phyloP scores from a whole-genome alignment of 92 coral and sea anemone genomes.

The Phenganax stokvisi region DNA sequence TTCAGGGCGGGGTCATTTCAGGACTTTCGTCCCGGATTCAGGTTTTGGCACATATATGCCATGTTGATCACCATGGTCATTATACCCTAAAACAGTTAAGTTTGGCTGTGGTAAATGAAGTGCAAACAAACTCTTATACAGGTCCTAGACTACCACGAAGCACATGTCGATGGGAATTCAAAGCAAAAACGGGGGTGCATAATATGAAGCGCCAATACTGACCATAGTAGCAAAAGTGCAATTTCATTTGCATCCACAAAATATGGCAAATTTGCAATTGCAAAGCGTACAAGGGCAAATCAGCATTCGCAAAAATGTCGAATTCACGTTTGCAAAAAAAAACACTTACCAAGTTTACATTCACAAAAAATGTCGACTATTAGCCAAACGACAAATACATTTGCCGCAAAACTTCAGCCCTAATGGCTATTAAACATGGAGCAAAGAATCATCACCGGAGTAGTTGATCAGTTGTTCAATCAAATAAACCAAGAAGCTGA shows the following conservation, averaged over 20 bases:
- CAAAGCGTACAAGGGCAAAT: neutral
- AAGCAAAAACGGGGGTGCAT: too few relatives aligned
- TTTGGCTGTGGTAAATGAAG: too few relatives aligned
- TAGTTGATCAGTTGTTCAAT: conserved; percentile 3
- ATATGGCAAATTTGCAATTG: neutral
- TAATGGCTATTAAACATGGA: conserved; percentile 18
- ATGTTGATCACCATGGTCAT: too few relatives aligned
- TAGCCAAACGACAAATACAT: neutral
- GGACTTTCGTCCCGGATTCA: too few relatives aligned
- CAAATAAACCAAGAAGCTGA: conserved; percentile 6
- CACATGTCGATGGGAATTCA: too few relatives aligned
- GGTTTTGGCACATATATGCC: too few relatives aligned
- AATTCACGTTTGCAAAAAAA: neutral
- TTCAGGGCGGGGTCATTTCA: too few relatives aligned
- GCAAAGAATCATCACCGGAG: conserved; percentile 14
- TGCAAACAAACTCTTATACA: too few relatives aligned
- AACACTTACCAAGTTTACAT: neutral
- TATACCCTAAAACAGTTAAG: too few relatives aligned
- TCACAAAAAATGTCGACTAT: neutral
- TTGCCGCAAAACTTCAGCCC: neutral
- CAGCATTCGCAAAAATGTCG: neutral
- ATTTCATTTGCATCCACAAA: conserved; percentile 1
- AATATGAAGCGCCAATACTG: neutral
- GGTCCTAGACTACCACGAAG: too few relatives aligned
- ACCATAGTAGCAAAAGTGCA: neutral